Evolutionary conservation across 2,888 invertebrate species (phyloP), one percentile per base, ranked within the genome.

Genomic region (Thecophora atra): DNA sequence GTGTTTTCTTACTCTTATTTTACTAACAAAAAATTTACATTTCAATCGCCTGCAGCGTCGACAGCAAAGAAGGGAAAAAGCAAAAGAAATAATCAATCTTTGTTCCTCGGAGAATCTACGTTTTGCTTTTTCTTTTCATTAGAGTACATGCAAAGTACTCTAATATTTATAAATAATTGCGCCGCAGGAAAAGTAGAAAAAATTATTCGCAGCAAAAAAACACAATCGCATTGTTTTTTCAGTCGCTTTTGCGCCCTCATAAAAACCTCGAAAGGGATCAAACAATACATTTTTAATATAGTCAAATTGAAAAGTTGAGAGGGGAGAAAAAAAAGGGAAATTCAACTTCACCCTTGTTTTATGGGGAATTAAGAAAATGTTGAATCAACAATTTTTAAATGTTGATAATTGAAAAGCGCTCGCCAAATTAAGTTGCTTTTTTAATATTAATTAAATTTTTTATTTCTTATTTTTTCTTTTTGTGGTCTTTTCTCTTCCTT

Each of bases 251-350:
- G 28, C 28, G 21, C 37, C 21, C 24, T 47, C 24, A 19, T 47
- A 15, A 19, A 42, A 42, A n/a, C 26, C 21, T n/a, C n/a, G n/a
- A 37, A 30, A 37, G 51, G 21, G 21, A 26, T 37, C 37, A 70
- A 58, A 65, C 77, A 80, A 80, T 81, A 80, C 78, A 81, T 81
- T 81, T 81, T 81, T 81, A 81, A 81, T 81, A 78, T 77, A 76
- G 37, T 81, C 81, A 81, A 28, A 81, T 81, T 81, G 81, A 81
- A 81, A 81, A 81, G 52, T 7, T n/a, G 30, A 30, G 37, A 19
- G 26, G 21, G 56, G 56, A 56, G 24, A 30, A 37, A 63, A 52
- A 52, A 54, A 44, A 13, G 17, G 24, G 7, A 37, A 11, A n/a
- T n/a, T n/a, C n/a, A 37, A 11, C 37, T 37, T 37, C 37, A 37